A percentile compares a stretch with the other conserved stretches of the same genome.
phyloP scores from a whole-genome alignment of 2,888 invertebrate genomes.

The Parthenolecanium corni region DNA sequence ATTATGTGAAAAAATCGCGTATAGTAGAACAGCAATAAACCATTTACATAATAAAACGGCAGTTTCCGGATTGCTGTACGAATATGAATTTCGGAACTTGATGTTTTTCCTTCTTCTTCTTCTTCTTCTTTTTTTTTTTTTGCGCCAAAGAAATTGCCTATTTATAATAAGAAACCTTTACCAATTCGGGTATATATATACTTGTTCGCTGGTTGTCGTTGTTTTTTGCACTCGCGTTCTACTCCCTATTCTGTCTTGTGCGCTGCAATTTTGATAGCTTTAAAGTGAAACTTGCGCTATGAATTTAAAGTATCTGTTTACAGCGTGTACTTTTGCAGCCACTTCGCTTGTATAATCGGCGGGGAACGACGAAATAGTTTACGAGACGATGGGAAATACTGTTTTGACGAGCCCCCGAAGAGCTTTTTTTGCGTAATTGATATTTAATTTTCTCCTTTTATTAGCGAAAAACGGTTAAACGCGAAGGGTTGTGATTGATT shows the following conservation, averaged over 20 bases:
- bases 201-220: too few species aligned
- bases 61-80: slow-evolving; percentile 20
- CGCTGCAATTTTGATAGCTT: slow-evolving; percentile 27
- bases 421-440: slow-evolving; percentile 17
- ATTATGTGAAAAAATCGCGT: too few species aligned
- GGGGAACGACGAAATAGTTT: slow-evolving; percentile 9
- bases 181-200: background rate
- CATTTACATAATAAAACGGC: slow-evolving; percentile 19
- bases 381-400: background rate
- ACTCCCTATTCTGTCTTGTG: background rate
- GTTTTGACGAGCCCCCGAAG: background rate
- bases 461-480: background rate
- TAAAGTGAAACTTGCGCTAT: slow-evolving; percentile 23
- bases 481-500: too few species aligned
- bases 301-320: slow-evolving; percentile 29
- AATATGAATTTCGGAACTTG: slow-evolving; percentile 16
- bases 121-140: too few species aligned
- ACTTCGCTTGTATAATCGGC: background rate
- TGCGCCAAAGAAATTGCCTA: slow-evolving; percentile 20
- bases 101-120: too few species aligned
- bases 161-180: background rate
- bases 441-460: slow-evolving; percentile 19
- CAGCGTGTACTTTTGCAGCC: slow-evolving; percentile 3
- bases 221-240: too few species aligned
- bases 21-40: slow-evolving; percentile 10